Base-by-base conservation (phyloP, 1,140 invertebrate species). In the Drosophila hydei region DNA sequence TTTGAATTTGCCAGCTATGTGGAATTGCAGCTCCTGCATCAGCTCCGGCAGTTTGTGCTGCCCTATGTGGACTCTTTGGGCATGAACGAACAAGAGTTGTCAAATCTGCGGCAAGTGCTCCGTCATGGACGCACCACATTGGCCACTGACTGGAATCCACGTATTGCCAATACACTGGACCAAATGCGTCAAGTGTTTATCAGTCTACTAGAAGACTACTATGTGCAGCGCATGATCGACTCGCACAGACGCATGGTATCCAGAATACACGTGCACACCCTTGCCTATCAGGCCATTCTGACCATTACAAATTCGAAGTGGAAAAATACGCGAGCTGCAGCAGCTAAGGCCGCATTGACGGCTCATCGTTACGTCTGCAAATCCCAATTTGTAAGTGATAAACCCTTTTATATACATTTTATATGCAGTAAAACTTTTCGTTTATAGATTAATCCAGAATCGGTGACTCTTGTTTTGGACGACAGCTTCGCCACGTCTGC, bases 1-100 rank as follows among this genome's bases (percentile, higher is more conserved):
- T 97, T 97, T 91, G 97, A 98, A 91, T 96, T 98, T 95, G 97
- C 96, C 11, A 97, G 96, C 38, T 97, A 96, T 81, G 94, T 95
- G 0, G 96, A 97, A 76, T 91, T 94, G 30, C 92, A 93, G 48
- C 91, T 97, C 6, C 84, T 98, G 1, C 92, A 93, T 40, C 94
- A 96, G 33, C 91, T 98, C 0, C 93, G 94, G 0, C 92, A 95
- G 14, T 92, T 94, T 65, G 93, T 98, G 0, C 92, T 97, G 52
- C 95, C 96, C 1, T 95, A 94, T 91, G 94, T 95, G 0, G 96
- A 98, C 79, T 97, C 96, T n/a, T 92, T 97, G 6, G 97, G 97
- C 0, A 97, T 97, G 96, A 98, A 98, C 90, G 97, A 98, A 90
- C 96, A 96, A 88, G 97, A 98, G 92, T 92, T 97, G 27, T 94